A percentile compares a stretch with the other conserved stretches of the same genome.
phyloP scores from a whole-genome alignment of 2,113 vertebrate genomes.

The Prinia subflava region DNA sequence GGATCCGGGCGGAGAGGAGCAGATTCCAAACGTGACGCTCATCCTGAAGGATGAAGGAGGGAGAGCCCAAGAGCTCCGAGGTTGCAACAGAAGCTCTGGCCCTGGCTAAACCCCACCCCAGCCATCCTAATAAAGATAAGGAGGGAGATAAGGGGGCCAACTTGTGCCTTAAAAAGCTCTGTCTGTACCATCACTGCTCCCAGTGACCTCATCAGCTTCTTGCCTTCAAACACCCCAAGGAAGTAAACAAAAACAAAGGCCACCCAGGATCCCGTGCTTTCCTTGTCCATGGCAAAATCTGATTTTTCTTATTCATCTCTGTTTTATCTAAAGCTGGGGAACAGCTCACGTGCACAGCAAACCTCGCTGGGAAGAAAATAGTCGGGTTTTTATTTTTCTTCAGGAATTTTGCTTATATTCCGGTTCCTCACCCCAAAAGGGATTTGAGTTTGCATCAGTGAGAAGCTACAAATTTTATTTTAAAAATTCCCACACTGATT shows the following conservation, averaged over 20 bases:
- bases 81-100: neutral
- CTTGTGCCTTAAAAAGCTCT: neutral
- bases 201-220: neutral
- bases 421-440: neutral
- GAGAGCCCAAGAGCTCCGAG: neutral
- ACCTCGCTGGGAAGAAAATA: neutral
- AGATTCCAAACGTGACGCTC: rapidly evolving
- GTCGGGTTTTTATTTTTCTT: rapidly evolving
- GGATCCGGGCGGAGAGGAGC: neutral
- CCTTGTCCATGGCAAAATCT: neutral
- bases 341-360: rapidly evolving
- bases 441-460: neutral
- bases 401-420: neutral
- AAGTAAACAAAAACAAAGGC: neutral
- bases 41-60: neutral
- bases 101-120: neutral
- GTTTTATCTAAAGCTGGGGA: neutral
- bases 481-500: neutral
- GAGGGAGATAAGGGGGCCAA: neutral
- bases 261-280: neutral
- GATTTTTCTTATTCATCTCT: neutral
- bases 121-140: neutral
- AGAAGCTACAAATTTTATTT: neutral
- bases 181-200: rapidly evolving
- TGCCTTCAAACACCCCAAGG: neutral